Conservation (phyloP, 2,888 invertebrate genomes). For the Himalopsyche tibetana region DNA sequence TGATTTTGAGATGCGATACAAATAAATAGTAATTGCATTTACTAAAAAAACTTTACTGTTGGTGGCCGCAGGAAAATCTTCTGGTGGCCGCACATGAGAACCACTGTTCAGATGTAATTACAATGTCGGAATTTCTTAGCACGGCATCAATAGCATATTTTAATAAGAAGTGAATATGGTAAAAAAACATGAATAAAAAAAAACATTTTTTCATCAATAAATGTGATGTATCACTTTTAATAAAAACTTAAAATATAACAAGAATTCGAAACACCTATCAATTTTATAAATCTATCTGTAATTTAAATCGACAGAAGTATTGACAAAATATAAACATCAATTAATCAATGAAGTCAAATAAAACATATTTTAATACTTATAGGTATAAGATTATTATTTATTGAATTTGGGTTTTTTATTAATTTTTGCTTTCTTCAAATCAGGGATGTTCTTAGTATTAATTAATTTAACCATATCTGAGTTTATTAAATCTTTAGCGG, state of each 20-base stretch:
- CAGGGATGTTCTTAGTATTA: conserved; percentile 12
- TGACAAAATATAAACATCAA: background rate
- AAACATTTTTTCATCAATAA: background rate
- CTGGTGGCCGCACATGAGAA: too few species aligned
- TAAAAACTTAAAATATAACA: conserved; percentile 26
- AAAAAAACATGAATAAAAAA: background rate
- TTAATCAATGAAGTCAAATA: background rate
- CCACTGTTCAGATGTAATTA: too few species aligned
- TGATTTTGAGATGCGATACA: too few species aligned
- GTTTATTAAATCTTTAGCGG: conserved; percentile 24
- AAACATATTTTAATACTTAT: conserved; percentile 2
- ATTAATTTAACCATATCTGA: conserved; percentile 41
- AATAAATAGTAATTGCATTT: too few species aligned
- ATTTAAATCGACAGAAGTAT: background rate
- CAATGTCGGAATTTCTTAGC: too few species aligned
- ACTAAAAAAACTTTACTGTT: too few species aligned
- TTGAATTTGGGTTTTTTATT: conserved; percentile 1
- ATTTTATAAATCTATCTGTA: background rate
- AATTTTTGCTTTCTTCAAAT: background rate
- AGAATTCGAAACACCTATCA: background rate
- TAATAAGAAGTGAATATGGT: too few species aligned
- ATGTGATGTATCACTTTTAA: conserved; percentile 5
- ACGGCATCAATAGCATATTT: too few species aligned
- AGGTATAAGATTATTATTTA: background rate
- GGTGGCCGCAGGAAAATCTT: too few species aligned